A percentile compares a stretch with the other conserved stretches of the same genome.
Evolutionary conservation across 2,797 vertebrate genomes (phyloP).

Genomic region (Ceryle rudis): DNA sequence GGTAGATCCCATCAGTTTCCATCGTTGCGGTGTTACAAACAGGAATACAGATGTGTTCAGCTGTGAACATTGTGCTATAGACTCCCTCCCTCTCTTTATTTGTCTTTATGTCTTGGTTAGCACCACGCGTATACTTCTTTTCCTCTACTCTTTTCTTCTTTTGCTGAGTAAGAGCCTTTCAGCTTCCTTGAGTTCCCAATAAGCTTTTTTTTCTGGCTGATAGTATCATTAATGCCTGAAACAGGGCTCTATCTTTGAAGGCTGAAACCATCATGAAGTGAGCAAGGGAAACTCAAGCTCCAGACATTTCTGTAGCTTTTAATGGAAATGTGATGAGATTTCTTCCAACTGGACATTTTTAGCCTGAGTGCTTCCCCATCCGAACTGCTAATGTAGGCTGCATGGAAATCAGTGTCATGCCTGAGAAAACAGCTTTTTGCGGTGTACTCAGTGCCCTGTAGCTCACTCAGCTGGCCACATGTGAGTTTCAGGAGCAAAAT

Average conservation of each 20-base stretch:
- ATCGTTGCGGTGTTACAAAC: background rate
- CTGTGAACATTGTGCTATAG: background rate
- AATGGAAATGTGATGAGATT: background rate
- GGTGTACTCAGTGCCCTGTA: background rate
- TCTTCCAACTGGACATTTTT: background rate
- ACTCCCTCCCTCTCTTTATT: background rate
- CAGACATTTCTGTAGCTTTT: background rate
- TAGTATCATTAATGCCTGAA: background rate
- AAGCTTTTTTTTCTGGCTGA: conserved; percentile 10
- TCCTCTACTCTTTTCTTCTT: background rate
- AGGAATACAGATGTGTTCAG: background rate
- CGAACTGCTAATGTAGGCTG: background rate
- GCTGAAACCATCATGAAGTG: background rate
- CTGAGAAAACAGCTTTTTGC: background rate
- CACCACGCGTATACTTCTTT: background rate
- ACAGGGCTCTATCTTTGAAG: background rate
- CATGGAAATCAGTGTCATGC: background rate
- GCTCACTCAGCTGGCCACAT: background rate
- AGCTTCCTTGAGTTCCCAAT: background rate
- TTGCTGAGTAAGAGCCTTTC: background rate
- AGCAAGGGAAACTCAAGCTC: background rate
- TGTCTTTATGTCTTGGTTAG: background rate
- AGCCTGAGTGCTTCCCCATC: background rate
- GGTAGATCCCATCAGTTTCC: background rate
- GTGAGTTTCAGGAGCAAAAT: background rate